Evolutionary conservation across 2,888 invertebrate species (phyloP).

Genomic region (Stramonita haemastoma): DNA sequence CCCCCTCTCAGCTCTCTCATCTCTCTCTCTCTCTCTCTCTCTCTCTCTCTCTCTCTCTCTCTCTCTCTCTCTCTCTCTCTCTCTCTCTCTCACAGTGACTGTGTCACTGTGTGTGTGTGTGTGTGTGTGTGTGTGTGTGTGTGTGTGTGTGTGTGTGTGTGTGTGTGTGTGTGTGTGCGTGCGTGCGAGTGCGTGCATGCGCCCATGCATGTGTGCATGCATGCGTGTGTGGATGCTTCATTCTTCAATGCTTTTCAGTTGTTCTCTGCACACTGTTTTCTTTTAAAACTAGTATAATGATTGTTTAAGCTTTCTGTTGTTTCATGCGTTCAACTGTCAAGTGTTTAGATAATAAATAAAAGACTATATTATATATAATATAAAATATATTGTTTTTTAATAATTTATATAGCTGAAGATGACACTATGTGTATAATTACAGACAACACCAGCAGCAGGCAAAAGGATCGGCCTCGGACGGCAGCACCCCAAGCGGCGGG

Average conservation of each 20-base stretch:
- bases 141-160: not conserved
- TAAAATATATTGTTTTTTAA: too few species aligned
- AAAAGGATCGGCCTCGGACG: not conserved
- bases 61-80: conserved; percentile 2
- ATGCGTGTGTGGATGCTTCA: not conserved
- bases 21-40: conserved; percentile 1
- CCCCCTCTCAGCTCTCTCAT: not conserved
- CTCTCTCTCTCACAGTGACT: not conserved
- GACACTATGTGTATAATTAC: too few species aligned
- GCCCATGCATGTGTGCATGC: too few species aligned
- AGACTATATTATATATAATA: too few species aligned
- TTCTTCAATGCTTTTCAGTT: too few species aligned
- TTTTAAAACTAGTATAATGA: too few species aligned
- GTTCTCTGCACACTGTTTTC: too few species aligned
- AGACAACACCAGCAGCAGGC: conserved; percentile 17
- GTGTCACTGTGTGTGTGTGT: not conserved
- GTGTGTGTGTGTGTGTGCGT: not conserved
- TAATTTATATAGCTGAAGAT: too few species aligned
- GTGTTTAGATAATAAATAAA: too few species aligned
- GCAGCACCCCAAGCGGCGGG: not conserved
- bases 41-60: not conserved
- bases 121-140: not conserved
- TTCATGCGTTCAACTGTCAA: too few species aligned
- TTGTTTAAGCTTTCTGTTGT: too few species aligned
- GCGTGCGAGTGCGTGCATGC: not conserved